Evolutionary conservation across 2,113 vertebrate species (phyloP).

Genomic region (Montifringilla adamsi): DNA sequence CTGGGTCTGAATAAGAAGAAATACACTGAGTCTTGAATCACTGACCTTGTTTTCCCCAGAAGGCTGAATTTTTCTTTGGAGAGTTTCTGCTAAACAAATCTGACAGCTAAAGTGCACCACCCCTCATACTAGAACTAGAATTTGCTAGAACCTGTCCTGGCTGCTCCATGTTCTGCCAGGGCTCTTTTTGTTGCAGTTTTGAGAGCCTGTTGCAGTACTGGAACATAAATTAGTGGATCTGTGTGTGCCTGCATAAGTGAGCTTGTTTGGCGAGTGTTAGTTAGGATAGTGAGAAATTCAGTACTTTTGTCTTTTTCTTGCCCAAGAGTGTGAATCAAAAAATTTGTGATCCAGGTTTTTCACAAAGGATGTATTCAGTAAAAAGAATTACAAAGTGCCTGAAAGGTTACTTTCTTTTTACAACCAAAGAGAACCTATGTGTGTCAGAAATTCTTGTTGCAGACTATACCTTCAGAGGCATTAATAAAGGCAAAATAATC

Average conservation of each 20-base stretch:
- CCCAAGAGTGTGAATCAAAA: background rate
- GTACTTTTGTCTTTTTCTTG: background rate
- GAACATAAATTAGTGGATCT: background rate
- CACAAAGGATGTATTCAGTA: background rate
- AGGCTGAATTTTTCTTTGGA: background rate
- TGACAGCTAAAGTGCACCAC: background rate
- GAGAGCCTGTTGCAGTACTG: background rate
- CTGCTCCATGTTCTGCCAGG: rapidly evolving
- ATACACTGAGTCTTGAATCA: background rate
- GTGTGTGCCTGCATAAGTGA: background rate
- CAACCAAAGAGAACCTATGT: background rate
- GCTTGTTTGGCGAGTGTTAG: background rate
- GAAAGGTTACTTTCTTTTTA: background rate
- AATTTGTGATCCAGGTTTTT: background rate
- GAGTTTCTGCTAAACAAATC: background rate
- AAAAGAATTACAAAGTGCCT: background rate
- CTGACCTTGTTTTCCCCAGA: conserved; percentile 10
- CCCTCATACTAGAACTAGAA: background rate
- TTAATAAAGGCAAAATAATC: conserved; percentile 15
- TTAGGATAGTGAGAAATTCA: background rate
- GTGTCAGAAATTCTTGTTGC: background rate
- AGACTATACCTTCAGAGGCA: background rate
- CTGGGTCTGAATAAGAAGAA: background rate
- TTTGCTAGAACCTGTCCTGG: background rate
- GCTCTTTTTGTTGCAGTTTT: background rate